Conservation (phyloP, 2,113 vertebrate genomes). For the Nothobranchius furzeri region DNA sequence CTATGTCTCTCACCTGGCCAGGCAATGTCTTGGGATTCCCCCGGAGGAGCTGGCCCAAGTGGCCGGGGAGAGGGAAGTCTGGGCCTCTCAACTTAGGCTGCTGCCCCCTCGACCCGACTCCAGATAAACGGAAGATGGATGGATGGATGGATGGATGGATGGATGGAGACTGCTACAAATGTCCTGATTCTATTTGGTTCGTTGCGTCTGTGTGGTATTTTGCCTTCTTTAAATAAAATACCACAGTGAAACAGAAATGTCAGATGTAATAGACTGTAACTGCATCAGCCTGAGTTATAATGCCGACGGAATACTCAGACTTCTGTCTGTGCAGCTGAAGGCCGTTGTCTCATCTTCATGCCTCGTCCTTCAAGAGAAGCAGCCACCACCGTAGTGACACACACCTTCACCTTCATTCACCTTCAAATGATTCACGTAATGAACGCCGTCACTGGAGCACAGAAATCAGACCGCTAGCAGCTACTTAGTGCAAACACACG, state of each 20-base stretch:
- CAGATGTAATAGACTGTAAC: conserved; percentile 1
- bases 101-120: too few species aligned
- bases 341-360: neutral
- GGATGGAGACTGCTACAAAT: neutral
- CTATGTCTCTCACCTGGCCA: too few species aligned
- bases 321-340: neutral
- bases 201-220: neutral
- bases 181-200: neutral
- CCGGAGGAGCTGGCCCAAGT: too few species aligned
- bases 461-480: neutral
- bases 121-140: too few species aligned
- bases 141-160: too few species aligned
- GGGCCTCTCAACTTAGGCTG: too few species aligned
- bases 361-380: too few species aligned
- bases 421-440: neutral
- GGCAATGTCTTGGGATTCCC: too few species aligned
- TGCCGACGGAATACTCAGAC: neutral
- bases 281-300: neutral
- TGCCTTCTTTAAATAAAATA: neutral
- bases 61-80: too few species aligned
- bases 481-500: neutral
- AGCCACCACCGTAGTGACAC: neutral
- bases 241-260: conserved; percentile 4
- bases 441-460: neutral
- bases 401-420: neutral